phyloP scores from a whole-genome alignment of 2,888 invertebrate genomes.

The Petrolisthes manimaculis region DNA sequence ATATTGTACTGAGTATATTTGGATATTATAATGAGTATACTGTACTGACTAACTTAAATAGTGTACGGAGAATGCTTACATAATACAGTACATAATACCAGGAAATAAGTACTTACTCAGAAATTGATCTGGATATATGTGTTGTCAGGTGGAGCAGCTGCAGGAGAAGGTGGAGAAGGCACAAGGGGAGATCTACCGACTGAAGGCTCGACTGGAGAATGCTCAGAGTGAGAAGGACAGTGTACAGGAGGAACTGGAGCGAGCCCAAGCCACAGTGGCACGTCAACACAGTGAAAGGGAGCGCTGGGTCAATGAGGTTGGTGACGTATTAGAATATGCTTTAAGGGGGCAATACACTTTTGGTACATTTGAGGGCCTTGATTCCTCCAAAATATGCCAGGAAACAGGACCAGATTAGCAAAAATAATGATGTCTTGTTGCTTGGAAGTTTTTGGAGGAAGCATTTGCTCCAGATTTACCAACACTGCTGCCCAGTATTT shows the following conservation, averaged over 20 bases:
- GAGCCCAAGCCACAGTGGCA: constrained; percentile 82
- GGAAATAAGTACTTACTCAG: background rate
- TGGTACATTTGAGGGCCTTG: no score
- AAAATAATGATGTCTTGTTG: no score
- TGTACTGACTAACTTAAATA: background rate
- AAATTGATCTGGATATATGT: background rate
- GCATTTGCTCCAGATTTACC: no score
- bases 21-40: background rate
- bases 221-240: constrained; percentile 95
- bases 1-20: no score
- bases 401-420: no score
- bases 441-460: no score
- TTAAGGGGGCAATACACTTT: background rate
- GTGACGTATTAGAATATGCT: background rate
- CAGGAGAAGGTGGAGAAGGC: constrained; percentile 95
- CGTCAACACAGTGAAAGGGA: constrained; percentile 67
- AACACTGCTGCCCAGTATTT: background rate
- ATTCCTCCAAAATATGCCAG: no score
- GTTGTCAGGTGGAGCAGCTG: constrained; percentile 77
- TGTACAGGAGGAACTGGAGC: constrained; percentile 90
- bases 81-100: background rate
- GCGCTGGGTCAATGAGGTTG: constrained; percentile 66
- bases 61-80: background rate
- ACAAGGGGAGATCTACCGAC: constrained; percentile 93
- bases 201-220: constrained; percentile 93